phyloP scores from a whole-genome alignment of 2,888 invertebrate species.

The Deroplatys truncata region DNA sequence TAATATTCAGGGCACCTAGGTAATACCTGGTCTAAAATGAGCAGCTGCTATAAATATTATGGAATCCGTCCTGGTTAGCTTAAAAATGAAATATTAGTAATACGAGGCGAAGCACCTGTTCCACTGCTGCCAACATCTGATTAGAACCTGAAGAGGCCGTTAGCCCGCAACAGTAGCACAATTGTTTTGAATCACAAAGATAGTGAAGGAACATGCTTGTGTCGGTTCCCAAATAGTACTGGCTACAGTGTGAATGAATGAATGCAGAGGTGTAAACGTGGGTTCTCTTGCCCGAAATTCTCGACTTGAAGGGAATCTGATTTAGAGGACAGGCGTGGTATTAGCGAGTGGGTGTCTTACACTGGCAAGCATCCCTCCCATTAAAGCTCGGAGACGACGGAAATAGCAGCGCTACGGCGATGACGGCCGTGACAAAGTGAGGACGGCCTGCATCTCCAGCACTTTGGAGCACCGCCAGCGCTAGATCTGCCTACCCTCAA shows the following conservation, averaged over 20 bases:
- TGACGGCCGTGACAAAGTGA: slow-evolving; percentile 22
- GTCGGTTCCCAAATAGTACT: not conserved
- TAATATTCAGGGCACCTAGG: not conserved
- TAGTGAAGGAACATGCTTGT: not conserved
- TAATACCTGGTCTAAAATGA: not conserved
- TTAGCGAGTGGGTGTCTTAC: not conserved
- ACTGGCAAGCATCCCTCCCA: not conserved
- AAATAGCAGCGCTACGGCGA: slow-evolving; percentile 18
- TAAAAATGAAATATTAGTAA: not conserved
- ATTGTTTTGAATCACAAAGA: not conserved
- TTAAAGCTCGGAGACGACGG: slow-evolving; percentile 14
- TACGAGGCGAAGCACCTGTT: not conserved
- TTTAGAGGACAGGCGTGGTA: not conserved
- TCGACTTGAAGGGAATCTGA: not conserved
- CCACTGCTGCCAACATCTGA: not conserved
- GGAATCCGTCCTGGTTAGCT: not conserved
- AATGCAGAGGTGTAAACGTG: not conserved
- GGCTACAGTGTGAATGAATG: not conserved
- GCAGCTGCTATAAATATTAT: not conserved
- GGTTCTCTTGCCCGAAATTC: not conserved
- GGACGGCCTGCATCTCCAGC: not conserved
- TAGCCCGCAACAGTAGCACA: not conserved
- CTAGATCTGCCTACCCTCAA: not conserved
- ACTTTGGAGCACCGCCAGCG: not conserved
- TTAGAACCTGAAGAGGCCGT: not conserved